These are phyloP conservation scores for Sphecodes monilicornis DNA, from an alignment of 2,888 invertebrate species.

Conservation along the genomic window DNA sequence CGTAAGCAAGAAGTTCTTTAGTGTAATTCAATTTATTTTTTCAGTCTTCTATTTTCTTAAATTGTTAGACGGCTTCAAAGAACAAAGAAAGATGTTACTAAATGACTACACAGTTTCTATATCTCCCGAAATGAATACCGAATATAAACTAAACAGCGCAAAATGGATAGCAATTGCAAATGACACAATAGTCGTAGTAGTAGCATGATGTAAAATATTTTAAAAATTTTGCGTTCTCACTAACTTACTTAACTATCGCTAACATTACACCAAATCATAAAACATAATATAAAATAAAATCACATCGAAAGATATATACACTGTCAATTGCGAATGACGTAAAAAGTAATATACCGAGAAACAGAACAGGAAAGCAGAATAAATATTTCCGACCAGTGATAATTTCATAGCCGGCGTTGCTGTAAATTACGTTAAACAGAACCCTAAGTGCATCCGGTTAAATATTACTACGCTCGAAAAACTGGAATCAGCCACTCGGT, in stretches of 20 bases:
- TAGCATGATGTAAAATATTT: background rate
- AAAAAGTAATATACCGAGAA: background rate
- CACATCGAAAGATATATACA: background rate
- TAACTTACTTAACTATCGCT: background rate
- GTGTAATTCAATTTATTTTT: background rate
- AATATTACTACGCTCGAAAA: background rate
- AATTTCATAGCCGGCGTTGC: conserved; percentile 3
- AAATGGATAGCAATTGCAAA: too few species aligned
- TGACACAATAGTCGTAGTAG: background rate
- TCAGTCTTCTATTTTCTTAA: background rate
- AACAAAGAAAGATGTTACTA: background rate
- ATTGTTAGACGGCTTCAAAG: background rate
- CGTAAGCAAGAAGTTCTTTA: background rate
- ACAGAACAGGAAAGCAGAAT: background rate
- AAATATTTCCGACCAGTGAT: background rate
- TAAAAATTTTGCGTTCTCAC: background rate
- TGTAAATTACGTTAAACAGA: conserved; percentile 3
- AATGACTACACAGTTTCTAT: background rate
- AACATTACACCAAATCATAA: background rate
- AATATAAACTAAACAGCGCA: background rate
- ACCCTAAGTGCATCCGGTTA: background rate
- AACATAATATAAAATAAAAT: background rate
- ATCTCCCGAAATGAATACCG: background rate
- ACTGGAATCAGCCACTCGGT: background rate
- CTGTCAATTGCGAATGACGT: background rate